Evolutionary conservation across 53 echinoderm and acorn worm species (phyloP).

Genomic region (Arbacia lixula): DNA sequence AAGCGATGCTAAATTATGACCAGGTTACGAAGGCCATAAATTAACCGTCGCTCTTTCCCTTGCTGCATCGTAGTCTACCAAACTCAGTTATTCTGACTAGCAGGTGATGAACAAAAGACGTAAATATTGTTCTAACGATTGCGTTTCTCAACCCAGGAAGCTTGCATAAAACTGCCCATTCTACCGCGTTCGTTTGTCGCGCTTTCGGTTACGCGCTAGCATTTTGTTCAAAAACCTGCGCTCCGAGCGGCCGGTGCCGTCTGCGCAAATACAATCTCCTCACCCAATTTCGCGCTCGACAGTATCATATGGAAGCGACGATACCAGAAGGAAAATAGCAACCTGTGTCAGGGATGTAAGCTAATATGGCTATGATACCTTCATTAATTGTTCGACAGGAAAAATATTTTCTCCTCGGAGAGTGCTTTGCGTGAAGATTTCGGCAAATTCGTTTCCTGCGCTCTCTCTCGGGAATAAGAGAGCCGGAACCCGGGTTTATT

Average conservation of each 20-base stretch:
- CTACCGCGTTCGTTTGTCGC: conserved; percentile 31
- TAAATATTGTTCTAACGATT: too few relatives aligned
- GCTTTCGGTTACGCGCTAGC: conserved; percentile 54
- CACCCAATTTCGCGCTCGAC: conserved; percentile 16
- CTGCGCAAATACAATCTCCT: conserved; percentile 28
- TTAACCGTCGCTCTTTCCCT: too few relatives aligned
- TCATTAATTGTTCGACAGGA: conserved; percentile 47
- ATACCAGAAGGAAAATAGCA: conserved; percentile 12
- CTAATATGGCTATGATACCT: conserved; percentile 54
- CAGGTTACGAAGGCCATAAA: too few relatives aligned
- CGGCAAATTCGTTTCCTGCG: conserved; percentile 41
- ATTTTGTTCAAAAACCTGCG: conserved; percentile 5
- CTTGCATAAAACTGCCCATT: conserved; percentile 2
- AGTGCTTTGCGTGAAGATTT: conserved; percentile 38
- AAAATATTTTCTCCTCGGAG: conserved; percentile 41
- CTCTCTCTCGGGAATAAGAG: conserved; percentile 42
- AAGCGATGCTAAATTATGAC: too few relatives aligned
- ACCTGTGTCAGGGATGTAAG: conserved; percentile 7
- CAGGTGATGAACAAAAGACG: too few relatives aligned
- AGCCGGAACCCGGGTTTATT: conserved; percentile 41
- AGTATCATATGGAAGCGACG: conserved; percentile 19
- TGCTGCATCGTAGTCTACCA: too few relatives aligned
- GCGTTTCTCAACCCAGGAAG: too few relatives aligned
- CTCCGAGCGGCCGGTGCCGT: conserved; percentile 9
- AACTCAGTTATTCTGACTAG: too few relatives aligned